These are phyloP conservation scores for Torymus tubicola DNA, from an alignment of 2,888 invertebrate species.

Conservation along the genomic window DNA sequence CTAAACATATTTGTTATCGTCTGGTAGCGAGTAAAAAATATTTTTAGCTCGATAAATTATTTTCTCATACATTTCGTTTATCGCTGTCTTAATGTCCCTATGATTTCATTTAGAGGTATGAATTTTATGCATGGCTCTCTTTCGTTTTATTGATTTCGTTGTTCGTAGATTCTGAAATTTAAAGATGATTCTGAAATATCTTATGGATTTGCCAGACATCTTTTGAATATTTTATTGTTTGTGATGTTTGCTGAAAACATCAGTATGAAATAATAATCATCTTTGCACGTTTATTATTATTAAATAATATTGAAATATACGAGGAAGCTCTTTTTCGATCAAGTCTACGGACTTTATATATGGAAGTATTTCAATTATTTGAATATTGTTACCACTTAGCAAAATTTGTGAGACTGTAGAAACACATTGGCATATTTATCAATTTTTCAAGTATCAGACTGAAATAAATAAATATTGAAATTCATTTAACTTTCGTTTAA, in stretches of 20 bases:
- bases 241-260: too few relatives aligned
- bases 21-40: slow-evolving; percentile 10
- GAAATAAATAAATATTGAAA: too few relatives aligned
- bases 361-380: neutral
- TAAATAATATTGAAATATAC: slow-evolving; percentile 9
- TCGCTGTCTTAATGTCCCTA: neutral
- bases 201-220: slow-evolving; percentile 18
- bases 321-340: neutral
- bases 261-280: neutral
- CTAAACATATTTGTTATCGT: slow-evolving; percentile 30
- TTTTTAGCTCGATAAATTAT: slow-evolving; percentile 31
- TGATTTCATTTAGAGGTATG: slow-evolving; percentile 31
- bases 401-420: too few relatives aligned
- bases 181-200: slow-evolving; percentile 21
- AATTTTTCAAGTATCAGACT: too few relatives aligned
- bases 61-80: neutral
- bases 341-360: too few relatives aligned
- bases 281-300: slow-evolving; percentile 18
- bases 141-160: neutral
- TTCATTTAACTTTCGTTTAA: too few relatives aligned
- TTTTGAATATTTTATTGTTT: neutral
- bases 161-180: neutral
- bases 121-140: slow-evolving; percentile 20
- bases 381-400: neutral
- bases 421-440: too few relatives aligned